These are phyloP conservation scores for Guaruba guarouba DNA, from an alignment of 2,113 vertebrate genomes.

Conservation along the genomic window DNA sequence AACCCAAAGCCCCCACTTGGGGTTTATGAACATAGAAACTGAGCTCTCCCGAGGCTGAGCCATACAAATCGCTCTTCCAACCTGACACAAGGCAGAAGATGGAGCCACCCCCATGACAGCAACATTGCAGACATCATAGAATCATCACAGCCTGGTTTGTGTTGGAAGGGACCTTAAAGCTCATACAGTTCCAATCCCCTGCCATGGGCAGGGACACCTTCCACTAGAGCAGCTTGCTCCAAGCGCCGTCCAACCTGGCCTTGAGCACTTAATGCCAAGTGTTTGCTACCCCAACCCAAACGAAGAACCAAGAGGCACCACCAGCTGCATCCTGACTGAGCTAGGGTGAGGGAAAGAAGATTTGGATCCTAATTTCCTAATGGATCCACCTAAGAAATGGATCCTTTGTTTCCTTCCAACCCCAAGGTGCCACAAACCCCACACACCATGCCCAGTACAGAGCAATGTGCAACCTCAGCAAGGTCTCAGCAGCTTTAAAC, in stretches of 20 bases:
- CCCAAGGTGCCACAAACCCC: background rate
- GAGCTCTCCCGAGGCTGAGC: background rate
- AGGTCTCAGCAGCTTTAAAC: background rate
- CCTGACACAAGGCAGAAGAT: background rate
- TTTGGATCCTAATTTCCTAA: background rate
- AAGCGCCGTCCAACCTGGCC: background rate
- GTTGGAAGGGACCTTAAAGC: background rate
- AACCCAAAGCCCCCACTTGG: background rate
- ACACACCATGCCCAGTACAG: accelerated
- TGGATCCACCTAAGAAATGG: background rate
- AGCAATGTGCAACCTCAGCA: accelerated
- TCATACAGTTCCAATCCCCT: too few relatives aligned
- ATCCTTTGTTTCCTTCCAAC: background rate
- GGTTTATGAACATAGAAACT: background rate
- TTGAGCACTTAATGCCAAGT: background rate
- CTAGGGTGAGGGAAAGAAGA: background rate
- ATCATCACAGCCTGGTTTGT: background rate
- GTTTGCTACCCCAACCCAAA: too few relatives aligned
- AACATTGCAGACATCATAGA: background rate
- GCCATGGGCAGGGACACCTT: background rate
- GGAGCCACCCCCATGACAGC: background rate
- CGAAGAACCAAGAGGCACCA: background rate
- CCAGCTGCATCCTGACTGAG: background rate
- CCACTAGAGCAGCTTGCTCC: background rate
- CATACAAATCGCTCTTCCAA: accelerated